Base-by-base conservation (phyloP, 1,140 invertebrate species). In the Polypedilum pembai region DNA sequence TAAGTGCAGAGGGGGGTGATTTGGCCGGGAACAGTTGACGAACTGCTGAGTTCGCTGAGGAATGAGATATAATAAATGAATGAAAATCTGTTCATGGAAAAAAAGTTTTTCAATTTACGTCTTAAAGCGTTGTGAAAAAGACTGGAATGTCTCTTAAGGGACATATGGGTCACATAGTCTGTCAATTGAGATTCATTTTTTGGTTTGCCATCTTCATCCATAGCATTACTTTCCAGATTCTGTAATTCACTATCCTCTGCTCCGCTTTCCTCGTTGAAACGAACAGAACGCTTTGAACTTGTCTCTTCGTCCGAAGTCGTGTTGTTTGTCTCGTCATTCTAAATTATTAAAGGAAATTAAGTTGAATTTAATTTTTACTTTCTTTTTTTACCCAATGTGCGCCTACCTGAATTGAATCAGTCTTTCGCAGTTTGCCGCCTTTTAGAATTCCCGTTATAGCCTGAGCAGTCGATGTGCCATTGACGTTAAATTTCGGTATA, bases 1-100 rank as follows among this genome's bases (percentile, higher is more conserved):
- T 89, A 3, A 90, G 84, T 75, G 83, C 74, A 80, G 84, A 79
- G 8, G 87, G 87, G 0, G 85, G 85, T 0, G 87, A 86, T 18
- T 84, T 84, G 74, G 87, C 85, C 1, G 88, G 88, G 78, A 92
- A 92, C 1, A 91, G 82, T 78, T 91, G 90, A 24, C 90, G 83
- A 10, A 91, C 89, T 8, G 90, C 90, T 8, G 89, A 91, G 79
- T 91, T 91, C 4, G 89, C 65, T 69, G n/a, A 1, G n/a, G 3
- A 66, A 69, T 18, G 20, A 18, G 45, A 56, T 12, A 56, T 56
- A 12, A 56, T 56, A n/a, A 56, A 56, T 56, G 8, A 56, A n/a
- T 56, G 12, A 56, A 56, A 56, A n/a, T 56, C n/a, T 15, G 8
- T 56, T 12, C 5, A 3, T 33, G 24, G 24, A 56, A 56, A 45